Conservation (phyloP, 2,113 vertebrate species). For the Gymnogyps californianus region DNA sequence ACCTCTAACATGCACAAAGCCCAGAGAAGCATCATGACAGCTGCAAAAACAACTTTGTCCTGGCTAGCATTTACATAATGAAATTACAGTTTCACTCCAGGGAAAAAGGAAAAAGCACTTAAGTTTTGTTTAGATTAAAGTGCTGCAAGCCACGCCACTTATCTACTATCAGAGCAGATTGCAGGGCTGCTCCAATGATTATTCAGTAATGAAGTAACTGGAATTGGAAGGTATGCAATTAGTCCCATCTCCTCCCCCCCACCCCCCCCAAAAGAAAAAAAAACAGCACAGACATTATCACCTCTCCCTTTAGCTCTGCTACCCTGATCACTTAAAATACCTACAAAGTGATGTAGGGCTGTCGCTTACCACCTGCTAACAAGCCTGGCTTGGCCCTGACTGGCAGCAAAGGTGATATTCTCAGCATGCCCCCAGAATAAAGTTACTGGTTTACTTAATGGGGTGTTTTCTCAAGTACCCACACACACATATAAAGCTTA, state of each 20-base stretch:
- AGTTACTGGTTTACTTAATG: not conserved
- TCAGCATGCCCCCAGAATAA: not conserved
- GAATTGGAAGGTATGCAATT: constrained; percentile 39
- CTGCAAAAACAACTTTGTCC: constrained; percentile 4
- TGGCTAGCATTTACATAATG: not conserved
- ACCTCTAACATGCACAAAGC: not conserved
- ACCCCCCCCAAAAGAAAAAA: not conserved
- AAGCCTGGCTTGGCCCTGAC: not conserved
- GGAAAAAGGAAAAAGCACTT: constrained; percentile 50
- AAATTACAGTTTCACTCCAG: constrained; percentile 42
- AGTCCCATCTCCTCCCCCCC: constrained; percentile 8
- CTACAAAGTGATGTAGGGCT: constrained; percentile 15
- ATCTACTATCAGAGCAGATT: constrained; percentile 44
- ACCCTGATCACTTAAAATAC: constrained; percentile 40
- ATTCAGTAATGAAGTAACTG: constrained; percentile 42
- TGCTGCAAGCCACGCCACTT: constrained; percentile 10
- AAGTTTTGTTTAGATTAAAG: constrained; percentile 47
- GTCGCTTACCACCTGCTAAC: constrained; percentile 22
- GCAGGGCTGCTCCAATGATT: constrained; percentile 1
- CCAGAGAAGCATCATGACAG: not conserved
- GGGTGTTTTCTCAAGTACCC: constrained; percentile 16
- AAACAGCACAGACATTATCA: constrained; percentile 13
- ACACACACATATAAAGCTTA: not conserved
- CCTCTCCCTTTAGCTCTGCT: constrained; percentile 11
- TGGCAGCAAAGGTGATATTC: constrained; percentile 12